Conservation (phyloP, 1,140 invertebrate genomes). For the Stegodyphus dumicola region DNA sequence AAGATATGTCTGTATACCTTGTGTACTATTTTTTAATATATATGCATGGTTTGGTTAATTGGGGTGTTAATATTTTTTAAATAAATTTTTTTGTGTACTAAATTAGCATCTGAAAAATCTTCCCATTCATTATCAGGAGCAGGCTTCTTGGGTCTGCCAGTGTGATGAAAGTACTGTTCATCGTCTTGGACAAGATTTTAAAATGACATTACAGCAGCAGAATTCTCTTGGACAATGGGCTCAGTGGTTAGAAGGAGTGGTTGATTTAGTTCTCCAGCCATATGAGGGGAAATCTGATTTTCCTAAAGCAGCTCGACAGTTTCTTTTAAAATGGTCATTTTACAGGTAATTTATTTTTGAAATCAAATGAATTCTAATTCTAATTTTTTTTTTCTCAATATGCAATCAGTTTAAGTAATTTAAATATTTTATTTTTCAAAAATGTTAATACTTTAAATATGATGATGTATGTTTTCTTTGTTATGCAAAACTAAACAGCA, state of each 20-base stretch:
- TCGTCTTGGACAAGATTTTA: slow-evolving; percentile 92
- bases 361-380: too few relatives aligned
- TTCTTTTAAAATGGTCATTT: slow-evolving; percentile 99
- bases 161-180: slow-evolving; percentile 90
- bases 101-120: neutral
- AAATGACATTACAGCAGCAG: slow-evolving; percentile 90
- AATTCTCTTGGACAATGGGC: slow-evolving; percentile 98
- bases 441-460: too few relatives aligned
- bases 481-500: too few relatives aligned
- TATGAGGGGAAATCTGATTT: slow-evolving; percentile 85
- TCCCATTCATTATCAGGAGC: slow-evolving; percentile 68
- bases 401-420: neutral
- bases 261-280: slow-evolving; percentile 85
- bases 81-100: neutral
- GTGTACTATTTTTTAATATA: too few relatives aligned
- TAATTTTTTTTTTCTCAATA: neutral
- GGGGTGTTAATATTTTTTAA: neutral
- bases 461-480: too few relatives aligned
- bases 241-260: slow-evolving; percentile 93
- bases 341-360: slow-evolving; percentile 77
- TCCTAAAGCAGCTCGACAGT: slow-evolving; percentile 85
- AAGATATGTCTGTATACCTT: too few relatives aligned
- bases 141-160: slow-evolving; percentile 97
- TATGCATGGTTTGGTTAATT: neutral
- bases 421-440: neutral